These are phyloP conservation scores for Drosophila lacteicornis DNA, from an alignment of 1,140 invertebrate genomes.

Conservation along the genomic window DNA sequence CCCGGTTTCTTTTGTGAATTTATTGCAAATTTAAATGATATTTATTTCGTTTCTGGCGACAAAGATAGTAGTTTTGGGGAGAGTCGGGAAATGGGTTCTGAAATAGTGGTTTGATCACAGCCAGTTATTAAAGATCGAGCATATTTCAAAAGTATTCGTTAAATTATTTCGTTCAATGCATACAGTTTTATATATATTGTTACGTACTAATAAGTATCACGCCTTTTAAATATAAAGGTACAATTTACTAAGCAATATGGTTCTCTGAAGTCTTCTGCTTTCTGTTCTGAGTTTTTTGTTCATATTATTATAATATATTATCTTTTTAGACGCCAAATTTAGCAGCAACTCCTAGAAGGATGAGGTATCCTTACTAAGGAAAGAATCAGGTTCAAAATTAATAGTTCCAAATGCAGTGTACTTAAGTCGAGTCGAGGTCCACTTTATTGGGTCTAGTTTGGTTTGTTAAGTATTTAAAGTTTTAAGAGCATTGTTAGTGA, in stretches of 20 bases:
- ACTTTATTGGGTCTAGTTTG: no score
- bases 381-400: background rate
- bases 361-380: no score
- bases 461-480: background rate
- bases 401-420: background rate
- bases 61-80: background rate
- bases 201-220: no score
- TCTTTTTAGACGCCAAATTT: background rate
- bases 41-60: background rate
- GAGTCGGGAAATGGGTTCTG: background rate
- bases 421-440: no score
- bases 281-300: no score
- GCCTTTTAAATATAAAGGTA: no score
- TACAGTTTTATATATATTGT: no score
- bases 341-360: no score
- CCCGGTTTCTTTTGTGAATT: slow-evolving; percentile 12
- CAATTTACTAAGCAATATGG: no score
- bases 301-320: background rate
- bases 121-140: background rate
- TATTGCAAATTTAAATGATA: slow-evolving; percentile 16
- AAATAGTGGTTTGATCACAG: background rate
- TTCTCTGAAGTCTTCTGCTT: no score
- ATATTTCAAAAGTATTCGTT: background rate
- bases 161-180: background rate
- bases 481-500: background rate